Evolutionary conservation across 2,797 vertebrate genomes (phyloP), one percentile per base, ranked within the genome.

Genomic region (Alouatta caraya): DNA sequence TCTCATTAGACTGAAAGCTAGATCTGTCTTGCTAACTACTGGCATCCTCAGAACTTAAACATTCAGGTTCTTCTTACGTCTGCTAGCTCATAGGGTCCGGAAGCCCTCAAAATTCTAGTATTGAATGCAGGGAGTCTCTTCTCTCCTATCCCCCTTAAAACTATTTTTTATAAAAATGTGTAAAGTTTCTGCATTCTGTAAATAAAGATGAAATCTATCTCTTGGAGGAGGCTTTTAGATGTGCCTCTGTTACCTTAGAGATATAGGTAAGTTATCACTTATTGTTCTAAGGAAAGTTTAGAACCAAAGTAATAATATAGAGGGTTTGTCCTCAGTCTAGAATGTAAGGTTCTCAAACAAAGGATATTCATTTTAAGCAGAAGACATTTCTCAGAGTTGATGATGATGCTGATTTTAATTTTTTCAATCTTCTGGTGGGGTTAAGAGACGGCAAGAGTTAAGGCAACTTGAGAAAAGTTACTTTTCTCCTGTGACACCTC

Each of bases 71-170:
- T 96, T 98, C 88, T 75, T 75, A 87, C n/a, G 3, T 95, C 1
- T 2, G 50, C 5, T 88, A 64, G 17, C 64, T 42, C 70, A 39
- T 57, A 95, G 88, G 83, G 5, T 75, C 92, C 98, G 83, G 90
- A 95, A 97, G 33, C 78, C 89, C 92, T 85, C 64, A 59, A 33
- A 10, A 14, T 93, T 59, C 48, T 96, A 92, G 96, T 52, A 94
- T 26, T 93, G 61, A 11, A 30, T 57, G 14, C 1, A 55, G 11
- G 9, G 37, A 30, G 19, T 12, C 28, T 59, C 15, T 8, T 9
- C 22, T 89, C 5, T 28, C 19, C 24, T n/a, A 44, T 6, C 0
- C 5, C 14, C 8, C 5, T 50, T 61, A 59, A 57, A 52, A 5
- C 11, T 85, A 42, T 17, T 5, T 83, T 42, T 17, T 5, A 5